Percentiles rank a stretch among this genome's conserved stretches.
Conservation (phyloP, 2,888 invertebrate species). For the Pheosia tremula region DNA sequence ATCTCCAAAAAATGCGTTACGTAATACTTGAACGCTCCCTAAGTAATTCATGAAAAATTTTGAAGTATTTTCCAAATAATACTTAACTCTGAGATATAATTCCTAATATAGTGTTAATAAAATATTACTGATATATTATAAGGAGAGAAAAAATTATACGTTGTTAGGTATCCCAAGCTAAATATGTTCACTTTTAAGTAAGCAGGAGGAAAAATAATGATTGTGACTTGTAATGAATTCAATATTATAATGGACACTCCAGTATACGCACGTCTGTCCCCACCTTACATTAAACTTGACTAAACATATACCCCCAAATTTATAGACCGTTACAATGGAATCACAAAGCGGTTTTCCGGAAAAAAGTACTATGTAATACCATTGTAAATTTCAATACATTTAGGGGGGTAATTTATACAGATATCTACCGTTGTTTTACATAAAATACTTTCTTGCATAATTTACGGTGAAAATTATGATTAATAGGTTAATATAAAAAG, state of each 20-base stretch:
- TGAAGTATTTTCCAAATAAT: too few species aligned
- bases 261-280: slow-evolving; percentile 18
- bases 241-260: slow-evolving; percentile 25
- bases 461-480: slow-evolving; percentile 7
- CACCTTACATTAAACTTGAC: slow-evolving; percentile 16
- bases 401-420: slow-evolving; percentile 4
- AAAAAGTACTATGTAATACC: too few species aligned
- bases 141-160: background rate
- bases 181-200: slow-evolving; percentile 28
- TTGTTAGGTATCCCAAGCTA: slow-evolving; percentile 26
- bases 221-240: slow-evolving; percentile 21
- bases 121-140: background rate
- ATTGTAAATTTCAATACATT: too few species aligned
- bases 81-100: too few species aligned
- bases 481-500: slow-evolving; percentile 7
- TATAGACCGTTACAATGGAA: too few species aligned
- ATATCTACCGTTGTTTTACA: slow-evolving; percentile 30
- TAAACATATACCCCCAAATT: slow-evolving; percentile 15
- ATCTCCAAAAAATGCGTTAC: too few species aligned
- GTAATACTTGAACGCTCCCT: too few species aligned
- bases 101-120: too few species aligned
- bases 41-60: too few species aligned
- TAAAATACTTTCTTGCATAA: slow-evolving; percentile 24
- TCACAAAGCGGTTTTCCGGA: too few species aligned
- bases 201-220: slow-evolving; percentile 26